Percentiles rank a stretch among this genome's conserved stretches.
Conservation (phyloP, 1,140 invertebrate genomes). For the Neelides sp. region DNA sequence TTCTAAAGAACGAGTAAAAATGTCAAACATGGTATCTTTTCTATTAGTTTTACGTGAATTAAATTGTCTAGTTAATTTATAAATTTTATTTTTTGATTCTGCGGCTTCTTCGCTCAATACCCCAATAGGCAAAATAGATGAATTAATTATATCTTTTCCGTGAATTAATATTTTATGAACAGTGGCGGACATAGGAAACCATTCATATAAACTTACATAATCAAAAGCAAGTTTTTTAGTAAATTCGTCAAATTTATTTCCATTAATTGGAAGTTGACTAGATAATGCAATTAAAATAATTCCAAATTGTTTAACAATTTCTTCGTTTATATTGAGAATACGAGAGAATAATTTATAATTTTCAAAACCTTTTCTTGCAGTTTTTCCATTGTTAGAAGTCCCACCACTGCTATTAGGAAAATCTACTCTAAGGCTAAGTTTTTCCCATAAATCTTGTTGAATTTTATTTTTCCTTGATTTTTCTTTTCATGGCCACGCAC, state of each 20-base stretch:
- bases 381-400: conserved; percentile 10
- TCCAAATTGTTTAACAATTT: background rate
- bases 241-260: background rate
- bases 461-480: background rate
- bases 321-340: background rate
- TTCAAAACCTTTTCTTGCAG: conserved; percentile 6
- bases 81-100: too few relatives aligned
- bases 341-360: background rate
- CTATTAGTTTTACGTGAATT: too few relatives aligned
- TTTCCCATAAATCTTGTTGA: background rate
- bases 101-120: background rate
- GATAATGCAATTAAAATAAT: background rate
- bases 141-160: too few relatives aligned
- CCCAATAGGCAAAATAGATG: too few relatives aligned
- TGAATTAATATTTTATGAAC: conserved; percentile 3
- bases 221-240: background rate
- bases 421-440: background rate
- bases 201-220: background rate
- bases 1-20: too few relatives aligned
- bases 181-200: background rate
- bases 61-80: too few relatives aligned
- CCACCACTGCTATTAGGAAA: background rate
- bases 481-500: background rate
- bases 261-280: background rate
- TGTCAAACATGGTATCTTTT: too few relatives aligned